Evolutionary conservation across 2,797 vertebrate genomes (phyloP).

Genomic region (Aphelocoma californica): DNA sequence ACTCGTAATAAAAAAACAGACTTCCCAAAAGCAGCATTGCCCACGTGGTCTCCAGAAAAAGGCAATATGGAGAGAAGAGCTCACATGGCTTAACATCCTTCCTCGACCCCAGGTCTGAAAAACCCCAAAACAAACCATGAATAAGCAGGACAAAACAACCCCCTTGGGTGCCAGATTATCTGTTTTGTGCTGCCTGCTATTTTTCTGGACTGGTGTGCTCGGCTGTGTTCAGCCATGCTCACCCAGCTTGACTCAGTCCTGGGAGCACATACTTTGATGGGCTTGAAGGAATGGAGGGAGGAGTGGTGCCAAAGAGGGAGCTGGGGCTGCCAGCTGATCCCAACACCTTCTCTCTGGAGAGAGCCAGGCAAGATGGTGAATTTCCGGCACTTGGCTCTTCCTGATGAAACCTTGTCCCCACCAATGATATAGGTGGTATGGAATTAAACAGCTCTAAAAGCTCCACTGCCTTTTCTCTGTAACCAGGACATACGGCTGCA

Average conservation of each 20-base stretch:
- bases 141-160: not conserved
- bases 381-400: not conserved
- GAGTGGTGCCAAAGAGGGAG: too few relatives aligned
- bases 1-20: not conserved
- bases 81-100: not conserved
- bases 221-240: not conserved
- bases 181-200: accelerated
- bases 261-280: too few relatives aligned
- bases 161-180: too few relatives aligned
- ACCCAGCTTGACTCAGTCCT: not conserved
- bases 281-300: not conserved
- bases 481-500: not conserved
- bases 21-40: not conserved
- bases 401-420: not conserved
- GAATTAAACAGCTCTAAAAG: not conserved
- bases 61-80: not conserved
- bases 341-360: not conserved
- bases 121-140: accelerated
- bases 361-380: too few relatives aligned
- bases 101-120: not conserved
- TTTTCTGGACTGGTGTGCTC: accelerated
- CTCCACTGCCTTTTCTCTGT: not conserved
- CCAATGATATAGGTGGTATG: too few relatives aligned
- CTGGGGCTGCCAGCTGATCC: not conserved
- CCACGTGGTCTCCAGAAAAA: not conserved